Conservation (phyloP, 2,888 invertebrate genomes). For the Coenonympha glycerion region DNA sequence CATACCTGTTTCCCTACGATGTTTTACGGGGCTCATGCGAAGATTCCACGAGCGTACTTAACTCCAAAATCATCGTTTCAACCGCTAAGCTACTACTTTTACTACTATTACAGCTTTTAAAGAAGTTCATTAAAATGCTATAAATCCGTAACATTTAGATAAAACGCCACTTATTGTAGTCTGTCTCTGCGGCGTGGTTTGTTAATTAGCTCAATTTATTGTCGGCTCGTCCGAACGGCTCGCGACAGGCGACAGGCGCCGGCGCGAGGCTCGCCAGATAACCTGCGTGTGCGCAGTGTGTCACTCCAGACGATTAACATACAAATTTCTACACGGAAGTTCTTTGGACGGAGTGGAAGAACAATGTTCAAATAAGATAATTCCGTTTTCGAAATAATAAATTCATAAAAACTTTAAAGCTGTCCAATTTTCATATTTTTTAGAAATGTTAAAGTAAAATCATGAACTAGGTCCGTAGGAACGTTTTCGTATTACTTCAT, state of each 20-base stretch:
- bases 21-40: background rate
- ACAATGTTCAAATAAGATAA: background rate
- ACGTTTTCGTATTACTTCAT: no score
- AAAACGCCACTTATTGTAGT: no score
- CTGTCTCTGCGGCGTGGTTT: no score
- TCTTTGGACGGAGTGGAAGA: background rate
- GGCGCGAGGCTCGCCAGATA: slow-evolving; percentile 6
- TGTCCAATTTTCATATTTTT: no score
- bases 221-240: background rate
- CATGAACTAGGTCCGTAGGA: no score
- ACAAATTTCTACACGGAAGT: background rate
- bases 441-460: no score
- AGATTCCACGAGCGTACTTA: background rate
- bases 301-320: background rate
- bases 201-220: slow-evolving; percentile 9
- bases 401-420: background rate
- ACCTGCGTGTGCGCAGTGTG: background rate
- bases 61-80: no score
- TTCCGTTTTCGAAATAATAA: background rate
- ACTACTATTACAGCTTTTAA: no score
- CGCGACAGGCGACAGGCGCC: slow-evolving; percentile 8
- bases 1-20: background rate
- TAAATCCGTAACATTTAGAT: no score
- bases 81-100: no score
- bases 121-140: no score